A percentile compares a stretch with the other conserved stretches of the same genome.
These are phyloP conservation scores for Megaleporinus macrocephalus DNA, from an alignment of 2,113 vertebrate genomes.

Conservation along the genomic window DNA sequence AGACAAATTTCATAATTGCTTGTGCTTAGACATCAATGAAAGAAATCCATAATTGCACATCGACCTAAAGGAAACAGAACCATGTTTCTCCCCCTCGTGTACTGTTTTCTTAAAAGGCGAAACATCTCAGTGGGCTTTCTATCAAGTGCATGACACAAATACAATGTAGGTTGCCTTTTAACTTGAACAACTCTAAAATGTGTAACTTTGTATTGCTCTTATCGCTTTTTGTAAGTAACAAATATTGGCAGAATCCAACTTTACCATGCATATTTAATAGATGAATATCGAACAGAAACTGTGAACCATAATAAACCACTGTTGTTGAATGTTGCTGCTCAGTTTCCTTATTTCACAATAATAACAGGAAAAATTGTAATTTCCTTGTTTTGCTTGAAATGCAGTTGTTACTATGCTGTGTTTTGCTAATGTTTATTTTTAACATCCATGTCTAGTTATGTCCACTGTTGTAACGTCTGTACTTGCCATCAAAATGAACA, in stretches of 20 bases:
- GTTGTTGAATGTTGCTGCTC: slow-evolving; percentile 41
- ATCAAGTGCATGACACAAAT: slow-evolving; percentile 73
- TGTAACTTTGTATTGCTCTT: slow-evolving; percentile 71
- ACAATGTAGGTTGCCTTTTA: slow-evolving; percentile 73
- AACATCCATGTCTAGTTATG: not conserved
- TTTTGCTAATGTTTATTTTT: not conserved
- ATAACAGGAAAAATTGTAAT: not conserved
- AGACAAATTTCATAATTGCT: not conserved
- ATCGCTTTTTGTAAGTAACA: slow-evolving; percentile 71
- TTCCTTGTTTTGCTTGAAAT: not conserved
- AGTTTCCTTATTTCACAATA: not conserved
- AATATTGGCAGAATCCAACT: slow-evolving; percentile 65
- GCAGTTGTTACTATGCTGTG: not conserved
- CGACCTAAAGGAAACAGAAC: not conserved
- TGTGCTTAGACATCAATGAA: not conserved
- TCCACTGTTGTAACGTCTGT: not conserved
- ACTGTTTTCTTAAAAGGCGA: slow-evolving; percentile 50
- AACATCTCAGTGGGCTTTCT: slow-evolving; percentile 61
- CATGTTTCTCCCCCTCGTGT: not conserved
- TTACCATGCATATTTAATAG: slow-evolving; percentile 55
- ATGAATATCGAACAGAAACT: slow-evolving; percentile 51
- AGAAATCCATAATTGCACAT: not conserved
- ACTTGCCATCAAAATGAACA: too few species aligned
- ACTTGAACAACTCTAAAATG: slow-evolving; percentile 63
- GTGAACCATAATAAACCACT: slow-evolving; percentile 56